Evolutionary conservation across 1,140 invertebrate genomes (phyloP), one percentile per base, ranked within the genome.

Genomic region (Lanistes nyassanus): DNA sequence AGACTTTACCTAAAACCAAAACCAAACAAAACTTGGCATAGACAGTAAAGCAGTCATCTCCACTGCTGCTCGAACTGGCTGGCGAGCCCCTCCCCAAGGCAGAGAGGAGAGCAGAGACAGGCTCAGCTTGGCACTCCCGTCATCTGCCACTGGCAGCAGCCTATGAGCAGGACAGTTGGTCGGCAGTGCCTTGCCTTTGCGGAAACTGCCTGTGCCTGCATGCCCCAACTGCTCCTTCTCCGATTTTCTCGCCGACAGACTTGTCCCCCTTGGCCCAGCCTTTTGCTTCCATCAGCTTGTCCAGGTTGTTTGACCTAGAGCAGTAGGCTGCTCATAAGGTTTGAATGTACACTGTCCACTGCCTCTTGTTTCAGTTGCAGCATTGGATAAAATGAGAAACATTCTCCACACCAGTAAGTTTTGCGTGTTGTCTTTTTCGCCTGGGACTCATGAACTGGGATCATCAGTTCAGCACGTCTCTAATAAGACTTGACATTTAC

Each of bases 401-500:
- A 4, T 19, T n/a, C 19, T 55, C 23, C n/a, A 56, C 26, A 42
- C n/a, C 56, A 42, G 70, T 72, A 72, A 72, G 70, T 72, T 55
- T 72, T 62, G 51, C 56, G 29, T 39, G 34, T 42, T 60, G 55
- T 72, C 37, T 13, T 42, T n/a, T 26, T 60, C 70, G 31, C n/a
- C 70, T 60, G 70, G 70, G 70, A 72, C 70, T 39, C 21, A 39
- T 72, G 70, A 72, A 72, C 70, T 72, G 56, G 39, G 21, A 13
- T 56, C 47, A 29, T 56, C 70, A 72, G 70, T 72, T 72, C 70
- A 72, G 60, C 70, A 62, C 70, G 56, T 72, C 70, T 72, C 70
- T 47, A 13, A 47, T 47, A 47, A 60, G 56, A 60, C 9, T 31
- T 60, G 56, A 60, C 56, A 60, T 11, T 60, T 60, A 60, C 29